Evolutionary conservation across 1,140 invertebrate genomes (phyloP), one percentile per base, ranked within the genome.

Genomic region (Drosophila triauraria): DNA sequence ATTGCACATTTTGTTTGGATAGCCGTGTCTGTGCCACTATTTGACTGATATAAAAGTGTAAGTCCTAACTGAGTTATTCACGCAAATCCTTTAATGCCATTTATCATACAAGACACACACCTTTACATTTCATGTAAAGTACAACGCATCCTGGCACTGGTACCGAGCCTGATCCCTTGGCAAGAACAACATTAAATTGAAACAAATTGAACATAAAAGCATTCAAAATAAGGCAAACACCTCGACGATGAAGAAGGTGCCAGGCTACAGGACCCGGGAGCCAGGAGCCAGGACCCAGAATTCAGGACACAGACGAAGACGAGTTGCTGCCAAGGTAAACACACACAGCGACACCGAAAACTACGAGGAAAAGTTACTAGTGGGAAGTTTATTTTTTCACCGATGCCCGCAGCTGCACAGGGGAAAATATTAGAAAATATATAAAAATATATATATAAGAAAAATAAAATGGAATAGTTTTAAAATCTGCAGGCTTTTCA

Each of bases 121-220:
- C 80, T 80, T 76, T 75, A 27, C 60, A 90, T 90, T 90, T 79
- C 84, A 88, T 88, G 84, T 83, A 88, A 80, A 90, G 82, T 72
- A 81, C 65, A 87, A 80, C 64, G 85, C 75, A 75, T 59, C 61
- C 74, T 75, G 76, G 58, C 51, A 20, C 65, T 70, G 68, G 58
- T 32, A 42, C 30, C 38, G 42, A 63, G 74, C 68, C 78, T 90
- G 84, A 88, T 88, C 84, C 87, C 80, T 81, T 68, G 67, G 68
- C 67, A 72, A 88, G 81, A 88, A 88, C 86, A 90, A 88, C 81
- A 88, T 90, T 88, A 88, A 88, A 88, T 88, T 90, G 85, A 88
- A 88, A 88, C 85, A 88, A 88, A 88, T 88, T 88, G 85, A 88
- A 88, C 85, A 88, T 88, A 88, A 88, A 88, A 88, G 78, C 85